These are phyloP conservation scores for Melanotaenia trifasciata DNA, from an alignment of 2,797 vertebrate species.

Conservation along the genomic window DNA sequence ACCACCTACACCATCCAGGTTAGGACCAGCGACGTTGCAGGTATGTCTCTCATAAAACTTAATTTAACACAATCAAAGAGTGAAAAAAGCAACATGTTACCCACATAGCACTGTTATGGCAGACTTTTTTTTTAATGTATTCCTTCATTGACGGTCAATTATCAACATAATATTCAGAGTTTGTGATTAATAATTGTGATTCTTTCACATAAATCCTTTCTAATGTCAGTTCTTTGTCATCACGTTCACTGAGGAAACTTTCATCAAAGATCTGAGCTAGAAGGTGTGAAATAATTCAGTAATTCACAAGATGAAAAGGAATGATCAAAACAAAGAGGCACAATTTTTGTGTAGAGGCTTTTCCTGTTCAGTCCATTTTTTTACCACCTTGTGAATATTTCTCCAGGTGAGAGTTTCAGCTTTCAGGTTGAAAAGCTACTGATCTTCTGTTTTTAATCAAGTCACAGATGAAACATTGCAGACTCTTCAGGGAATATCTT, in stretches of 20 bases:
- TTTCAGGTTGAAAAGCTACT: not conserved
- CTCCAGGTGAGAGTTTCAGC: not conserved
- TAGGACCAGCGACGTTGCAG: slow-evolving; percentile 92
- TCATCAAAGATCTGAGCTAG: too few relatives aligned
- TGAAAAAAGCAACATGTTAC: not conserved
- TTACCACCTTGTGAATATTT: not conserved
- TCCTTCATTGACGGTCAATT: too few relatives aligned
- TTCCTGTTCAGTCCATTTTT: not conserved
- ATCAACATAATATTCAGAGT: too few relatives aligned
- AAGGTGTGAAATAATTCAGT: not conserved
- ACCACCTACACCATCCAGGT: slow-evolving; percentile 91
- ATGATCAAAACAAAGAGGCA: not conserved
- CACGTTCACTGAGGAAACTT: too few relatives aligned
- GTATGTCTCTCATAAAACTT: slow-evolving; percentile 67
- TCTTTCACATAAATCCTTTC: not conserved
- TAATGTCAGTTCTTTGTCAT: not conserved
- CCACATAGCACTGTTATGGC: too few relatives aligned
- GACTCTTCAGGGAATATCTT: slow-evolving; percentile 1
- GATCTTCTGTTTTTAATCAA: not conserved
- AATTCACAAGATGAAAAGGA: not conserved
- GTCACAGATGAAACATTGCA: slow-evolving; percentile 1
- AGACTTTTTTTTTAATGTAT: too few relatives aligned
- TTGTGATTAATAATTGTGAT: not conserved
- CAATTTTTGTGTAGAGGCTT: not conserved
- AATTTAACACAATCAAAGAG: not conserved